These are phyloP conservation scores for Cataglyphis livida DNA, from an alignment of 2,888 invertebrate genomes.

Conservation along the genomic window DNA sequence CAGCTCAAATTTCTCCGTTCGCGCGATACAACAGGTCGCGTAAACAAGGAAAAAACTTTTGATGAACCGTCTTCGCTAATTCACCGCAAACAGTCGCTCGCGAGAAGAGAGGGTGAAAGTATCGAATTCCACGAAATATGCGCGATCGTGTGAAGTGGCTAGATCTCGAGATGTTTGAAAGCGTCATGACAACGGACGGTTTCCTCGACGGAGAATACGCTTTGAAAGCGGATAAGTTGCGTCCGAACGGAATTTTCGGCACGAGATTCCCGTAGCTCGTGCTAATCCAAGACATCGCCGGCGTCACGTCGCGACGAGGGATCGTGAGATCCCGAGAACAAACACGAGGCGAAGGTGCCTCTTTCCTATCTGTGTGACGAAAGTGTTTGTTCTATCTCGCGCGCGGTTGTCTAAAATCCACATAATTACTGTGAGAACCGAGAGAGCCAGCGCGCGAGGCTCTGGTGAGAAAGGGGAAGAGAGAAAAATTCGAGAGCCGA, in stretches of 20 bases:
- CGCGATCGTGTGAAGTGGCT: slow-evolving; percentile 31
- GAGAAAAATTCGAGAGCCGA: slow-evolving; percentile 57
- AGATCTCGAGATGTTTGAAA: not conserved
- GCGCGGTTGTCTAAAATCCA: slow-evolving; percentile 66
- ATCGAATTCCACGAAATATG: slow-evolving; percentile 42
- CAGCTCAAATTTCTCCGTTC: not conserved
- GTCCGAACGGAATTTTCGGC: slow-evolving; percentile 35
- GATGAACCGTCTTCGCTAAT: slow-evolving; percentile 30
- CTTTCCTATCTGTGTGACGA: slow-evolving; percentile 54
- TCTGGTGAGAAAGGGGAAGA: slow-evolving; percentile 28
- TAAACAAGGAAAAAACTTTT: slow-evolving; percentile 9
- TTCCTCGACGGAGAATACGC: not conserved
- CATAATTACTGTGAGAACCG: slow-evolving; percentile 78
- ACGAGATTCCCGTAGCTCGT: slow-evolving; percentile 24
- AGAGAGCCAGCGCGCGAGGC: slow-evolving; percentile 62
- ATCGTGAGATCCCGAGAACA: slow-evolving; percentile 53
- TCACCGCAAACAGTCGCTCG: slow-evolving; percentile 11
- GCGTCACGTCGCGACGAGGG: slow-evolving; percentile 47
- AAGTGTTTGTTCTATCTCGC: slow-evolving; percentile 60
- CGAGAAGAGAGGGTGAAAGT: slow-evolving; percentile 16
- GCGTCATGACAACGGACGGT: not conserved
- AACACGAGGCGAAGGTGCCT: slow-evolving; percentile 56
- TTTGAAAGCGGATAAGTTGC: slow-evolving; percentile 34
- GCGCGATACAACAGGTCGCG: not conserved
- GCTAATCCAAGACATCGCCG: slow-evolving; percentile 59